Conservation (phyloP, 2,113 vertebrate genomes). For the Ophthalmolycus amberensis region DNA sequence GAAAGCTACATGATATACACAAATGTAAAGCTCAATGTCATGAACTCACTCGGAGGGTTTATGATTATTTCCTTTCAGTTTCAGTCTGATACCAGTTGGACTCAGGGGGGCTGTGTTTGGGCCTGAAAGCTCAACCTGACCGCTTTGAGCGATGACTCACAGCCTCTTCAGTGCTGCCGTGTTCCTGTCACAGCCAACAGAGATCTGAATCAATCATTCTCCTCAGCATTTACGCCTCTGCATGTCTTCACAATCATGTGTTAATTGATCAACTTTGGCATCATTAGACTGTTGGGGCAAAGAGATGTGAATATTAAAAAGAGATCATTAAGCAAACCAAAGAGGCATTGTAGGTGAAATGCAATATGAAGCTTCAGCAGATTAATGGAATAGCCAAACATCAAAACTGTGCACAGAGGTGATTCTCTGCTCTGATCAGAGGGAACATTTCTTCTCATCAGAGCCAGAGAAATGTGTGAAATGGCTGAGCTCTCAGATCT, state of each 20-base stretch:
- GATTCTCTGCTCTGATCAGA: conserved; percentile 30
- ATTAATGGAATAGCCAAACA: conserved; percentile 17
- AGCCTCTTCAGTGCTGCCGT: not conserved
- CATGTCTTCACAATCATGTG: not conserved
- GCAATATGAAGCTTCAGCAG: conserved; percentile 3
- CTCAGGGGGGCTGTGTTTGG: conserved; percentile 16
- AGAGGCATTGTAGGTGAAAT: conserved; percentile 25
- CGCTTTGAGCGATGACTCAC: conserved; percentile 13
- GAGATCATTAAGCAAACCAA: conserved; percentile 36
- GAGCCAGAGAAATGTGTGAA: conserved; percentile 16
- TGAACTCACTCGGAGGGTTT: not conserved
- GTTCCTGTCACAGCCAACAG: conserved; percentile 32
- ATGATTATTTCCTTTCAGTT: not conserved
- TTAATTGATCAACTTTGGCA: conserved; percentile 30
- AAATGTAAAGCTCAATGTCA: not conserved
- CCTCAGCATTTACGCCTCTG: not conserved
- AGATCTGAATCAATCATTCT: conserved; percentile 16
- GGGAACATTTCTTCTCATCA: conserved; percentile 44
- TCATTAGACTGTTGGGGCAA: not conserved
- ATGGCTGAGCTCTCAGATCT: conserved; percentile 41
- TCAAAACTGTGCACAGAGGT: conserved; percentile 24
- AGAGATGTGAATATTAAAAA: conserved; percentile 20
- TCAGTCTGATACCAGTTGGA: not conserved
- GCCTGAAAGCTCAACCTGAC: conserved; percentile 21
- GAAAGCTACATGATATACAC: not conserved